Evolutionary conservation across 2,888 invertebrate genomes (phyloP).

Genomic region (Cryptophagus acutangulus): DNA sequence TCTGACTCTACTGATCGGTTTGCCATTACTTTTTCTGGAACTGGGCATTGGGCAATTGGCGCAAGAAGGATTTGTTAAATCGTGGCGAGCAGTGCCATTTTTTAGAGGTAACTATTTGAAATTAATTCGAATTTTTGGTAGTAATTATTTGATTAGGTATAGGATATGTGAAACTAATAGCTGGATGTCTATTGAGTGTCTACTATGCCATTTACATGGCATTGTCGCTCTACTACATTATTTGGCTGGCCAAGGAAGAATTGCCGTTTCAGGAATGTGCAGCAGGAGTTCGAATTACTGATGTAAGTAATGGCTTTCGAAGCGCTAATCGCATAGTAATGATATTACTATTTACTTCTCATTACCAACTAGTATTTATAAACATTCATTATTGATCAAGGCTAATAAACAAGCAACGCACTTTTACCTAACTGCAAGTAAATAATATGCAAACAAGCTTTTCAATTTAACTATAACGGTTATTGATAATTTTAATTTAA

Average conservation of each 20-base stretch:
- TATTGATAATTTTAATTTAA: too few species aligned
- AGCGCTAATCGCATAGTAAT: too few species aligned
- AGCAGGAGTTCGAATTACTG: constrained; percentile 40
- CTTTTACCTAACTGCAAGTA: too few species aligned
- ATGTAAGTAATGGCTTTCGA: constrained; percentile 49
- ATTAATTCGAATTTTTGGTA: constrained; percentile 1
- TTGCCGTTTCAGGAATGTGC: constrained; percentile 56
- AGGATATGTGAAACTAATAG: constrained; percentile 56
- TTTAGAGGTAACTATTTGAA: constrained; percentile 54
- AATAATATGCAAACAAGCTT: too few species aligned
- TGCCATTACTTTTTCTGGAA: constrained; percentile 58
- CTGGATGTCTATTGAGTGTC: constrained; percentile 52
- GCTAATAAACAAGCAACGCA: too few species aligned
- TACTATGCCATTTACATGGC: constrained; percentile 58
- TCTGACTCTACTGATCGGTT: constrained; percentile 51
- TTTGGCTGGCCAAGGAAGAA: constrained; percentile 54
- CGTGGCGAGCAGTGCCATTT: constrained; percentile 63
- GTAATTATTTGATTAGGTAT: constrained; percentile 49
- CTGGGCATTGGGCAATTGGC: constrained; percentile 61
- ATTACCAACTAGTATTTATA: too few species aligned
- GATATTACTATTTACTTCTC: too few species aligned
- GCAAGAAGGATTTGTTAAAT: constrained; percentile 60
- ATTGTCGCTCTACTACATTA: constrained; percentile 52
- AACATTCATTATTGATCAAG: too few species aligned
- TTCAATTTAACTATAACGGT: too few species aligned